These are phyloP conservation scores for Graphium colonna DNA, from an alignment of 2,888 invertebrate genomes.

Conservation along the genomic window DNA sequence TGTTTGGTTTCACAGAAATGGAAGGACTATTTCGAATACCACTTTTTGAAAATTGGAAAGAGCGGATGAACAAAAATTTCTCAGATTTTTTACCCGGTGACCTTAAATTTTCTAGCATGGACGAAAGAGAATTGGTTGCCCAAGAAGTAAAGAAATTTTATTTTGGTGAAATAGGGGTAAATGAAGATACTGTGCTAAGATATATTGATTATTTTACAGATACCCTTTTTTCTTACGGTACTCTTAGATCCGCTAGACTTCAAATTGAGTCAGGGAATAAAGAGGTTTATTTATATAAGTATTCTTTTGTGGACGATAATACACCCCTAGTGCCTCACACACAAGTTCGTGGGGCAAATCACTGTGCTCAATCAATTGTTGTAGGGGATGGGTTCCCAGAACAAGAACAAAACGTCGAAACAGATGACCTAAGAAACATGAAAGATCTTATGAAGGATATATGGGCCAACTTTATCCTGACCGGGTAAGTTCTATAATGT, in stretches of 20 bases:
- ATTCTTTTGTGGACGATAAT: constrained; percentile 41
- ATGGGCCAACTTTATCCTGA: constrained; percentile 45
- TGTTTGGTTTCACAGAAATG: constrained; percentile 46
- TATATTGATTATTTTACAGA: too few species aligned
- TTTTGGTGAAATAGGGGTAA: constrained; percentile 39
- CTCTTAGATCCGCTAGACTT: too few species aligned
- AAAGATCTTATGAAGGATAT: constrained; percentile 37
- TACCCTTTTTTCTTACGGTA: constrained; percentile 43
- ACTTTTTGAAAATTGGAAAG: constrained; percentile 38
- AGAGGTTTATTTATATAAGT: constrained; percentile 49
- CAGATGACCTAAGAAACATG: constrained; percentile 33
- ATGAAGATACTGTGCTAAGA: constrained; percentile 34
- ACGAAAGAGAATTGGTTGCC: constrained; percentile 40
- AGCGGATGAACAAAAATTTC: constrained; percentile 46
- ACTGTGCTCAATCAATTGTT: constrained; percentile 41
- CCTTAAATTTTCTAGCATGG: constrained; percentile 40
- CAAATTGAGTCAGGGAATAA: constrained; percentile 42
- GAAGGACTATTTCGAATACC: constrained; percentile 36
- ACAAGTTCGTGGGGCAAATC: constrained; percentile 29
- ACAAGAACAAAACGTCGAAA: not conserved
- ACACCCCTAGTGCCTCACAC: constrained; percentile 37
- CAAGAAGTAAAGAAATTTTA: constrained; percentile 39
- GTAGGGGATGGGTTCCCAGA: constrained; percentile 27
- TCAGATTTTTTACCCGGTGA: too few species aligned
- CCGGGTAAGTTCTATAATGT: too few species aligned